These are phyloP conservation scores for Sorex araneus DNA, from an alignment of 2,113 vertebrate species.

Conservation along the genomic window DNA sequence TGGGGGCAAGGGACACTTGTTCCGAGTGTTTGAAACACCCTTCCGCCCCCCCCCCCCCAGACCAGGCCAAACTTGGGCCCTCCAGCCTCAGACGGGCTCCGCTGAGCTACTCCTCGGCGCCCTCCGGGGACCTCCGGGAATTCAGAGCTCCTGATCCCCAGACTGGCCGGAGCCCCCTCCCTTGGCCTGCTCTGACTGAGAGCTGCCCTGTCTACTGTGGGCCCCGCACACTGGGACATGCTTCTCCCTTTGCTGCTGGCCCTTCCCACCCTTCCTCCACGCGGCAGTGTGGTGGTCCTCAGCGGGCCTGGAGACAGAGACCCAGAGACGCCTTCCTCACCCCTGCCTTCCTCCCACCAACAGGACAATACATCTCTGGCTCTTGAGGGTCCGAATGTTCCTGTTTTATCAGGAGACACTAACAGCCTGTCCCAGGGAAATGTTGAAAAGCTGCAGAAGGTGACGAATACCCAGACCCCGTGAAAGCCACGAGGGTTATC, in stretches of 20 bases:
- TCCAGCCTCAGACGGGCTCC: neutral
- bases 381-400: neutral
- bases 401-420: neutral
- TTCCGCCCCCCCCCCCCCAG: neutral
- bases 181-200: neutral
- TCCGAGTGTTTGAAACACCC: neutral
- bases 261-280: too few species aligned
- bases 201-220: neutral
- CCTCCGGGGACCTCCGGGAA: neutral
- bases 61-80: neutral
- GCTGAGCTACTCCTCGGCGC: neutral
- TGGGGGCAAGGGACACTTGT: neutral
- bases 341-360: neutral
- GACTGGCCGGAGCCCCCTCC: neutral
- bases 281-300: too few species aligned
- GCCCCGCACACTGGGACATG: too few species aligned
- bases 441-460: conserved; percentile 22
- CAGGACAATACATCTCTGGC: neutral
- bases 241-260: too few species aligned
- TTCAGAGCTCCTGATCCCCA: neutral
- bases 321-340: neutral
- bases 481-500: conserved; percentile 34
- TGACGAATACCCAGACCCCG: neutral
- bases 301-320: neutral
- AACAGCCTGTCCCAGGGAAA: neutral